Evolutionary conservation across 2,888 invertebrate genomes (phyloP).

Genomic region (Cepaea hortensis): DNA sequence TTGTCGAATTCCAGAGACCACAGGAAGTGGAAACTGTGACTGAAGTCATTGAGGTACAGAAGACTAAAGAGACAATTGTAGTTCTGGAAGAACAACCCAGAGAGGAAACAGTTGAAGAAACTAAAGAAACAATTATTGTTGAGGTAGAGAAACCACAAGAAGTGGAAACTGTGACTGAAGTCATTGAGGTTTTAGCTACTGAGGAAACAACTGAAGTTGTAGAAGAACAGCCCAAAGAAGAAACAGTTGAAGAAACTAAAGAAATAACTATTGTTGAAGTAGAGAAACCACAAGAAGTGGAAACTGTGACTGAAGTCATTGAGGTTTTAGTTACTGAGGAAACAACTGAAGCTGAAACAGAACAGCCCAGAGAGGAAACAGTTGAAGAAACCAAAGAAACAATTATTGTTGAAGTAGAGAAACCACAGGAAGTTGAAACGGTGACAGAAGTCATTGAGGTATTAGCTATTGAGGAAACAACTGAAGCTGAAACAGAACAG

Average conservation of each 20-base stretch:
- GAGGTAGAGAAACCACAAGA: slow-evolving; percentile 36
- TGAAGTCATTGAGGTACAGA: slow-evolving; percentile 41
- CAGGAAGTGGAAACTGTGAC: slow-evolving; percentile 49
- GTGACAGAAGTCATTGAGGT: slow-evolving; percentile 40
- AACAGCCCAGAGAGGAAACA: slow-evolving; percentile 51
- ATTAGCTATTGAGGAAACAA: slow-evolving; percentile 33
- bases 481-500: slow-evolving; percentile 52
- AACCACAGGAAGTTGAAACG: slow-evolving; percentile 34
- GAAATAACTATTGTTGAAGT: slow-evolving; percentile 52
- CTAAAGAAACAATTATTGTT: slow-evolving; percentile 54
- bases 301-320: slow-evolving; percentile 26
- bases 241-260: slow-evolving; percentile 51
- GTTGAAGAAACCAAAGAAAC: slow-evolving; percentile 43
- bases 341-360: slow-evolving; percentile 46
- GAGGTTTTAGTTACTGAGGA: slow-evolving; percentile 27
- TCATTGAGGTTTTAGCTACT: slow-evolving; percentile 43
- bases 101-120: neutral
- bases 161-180: slow-evolving; percentile 36
- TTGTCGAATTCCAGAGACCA: slow-evolving; percentile 50
- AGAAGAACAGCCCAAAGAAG: slow-evolving; percentile 56
- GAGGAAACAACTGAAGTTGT: slow-evolving; percentile 50
- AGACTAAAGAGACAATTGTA: slow-evolving; percentile 1
- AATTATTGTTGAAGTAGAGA: slow-evolving; percentile 21
- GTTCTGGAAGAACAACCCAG: slow-evolving; percentile 48
- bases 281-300: slow-evolving; percentile 48